phyloP scores from a whole-genome alignment of 37 sponge, comb jelly and placozoan species.

The Cliona cf. orientalis region DNA sequence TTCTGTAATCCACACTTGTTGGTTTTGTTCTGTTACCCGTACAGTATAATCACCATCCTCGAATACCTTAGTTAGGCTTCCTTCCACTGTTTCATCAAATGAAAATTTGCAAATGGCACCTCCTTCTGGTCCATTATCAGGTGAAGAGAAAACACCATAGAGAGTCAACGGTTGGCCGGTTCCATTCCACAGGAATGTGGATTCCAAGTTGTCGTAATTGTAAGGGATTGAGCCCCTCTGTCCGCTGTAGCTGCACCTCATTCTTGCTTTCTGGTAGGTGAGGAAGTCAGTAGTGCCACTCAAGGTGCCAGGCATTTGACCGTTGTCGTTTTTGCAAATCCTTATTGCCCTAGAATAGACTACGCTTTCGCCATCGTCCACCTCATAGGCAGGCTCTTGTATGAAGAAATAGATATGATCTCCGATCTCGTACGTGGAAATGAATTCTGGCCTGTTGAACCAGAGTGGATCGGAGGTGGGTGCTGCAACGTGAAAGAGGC shows the following conservation, averaged over 20 bases:
- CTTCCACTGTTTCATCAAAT: conserved; percentile 12
- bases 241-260: conserved; percentile 21
- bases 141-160: conserved; percentile 61
- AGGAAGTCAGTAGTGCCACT: neutral
- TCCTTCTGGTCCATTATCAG: conserved; percentile 63
- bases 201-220: conserved; percentile 43
- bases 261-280: conserved; percentile 67
- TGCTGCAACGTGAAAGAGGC: conserved; percentile 9
- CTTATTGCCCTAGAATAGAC: conserved; percentile 60
- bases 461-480: conserved; percentile 7
- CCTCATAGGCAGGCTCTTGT: conserved; percentile 59
- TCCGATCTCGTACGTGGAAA: conserved; percentile 50
- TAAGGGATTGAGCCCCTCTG: conserved; percentile 28
- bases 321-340: conserved; percentile 57
- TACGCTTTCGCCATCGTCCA: neutral
- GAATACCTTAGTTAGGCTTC: conserved; percentile 43
- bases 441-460: conserved; percentile 50
- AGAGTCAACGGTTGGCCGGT: neutral
- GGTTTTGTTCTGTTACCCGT: neutral
- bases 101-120: conserved; percentile 71
- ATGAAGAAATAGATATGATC: conserved; percentile 55
- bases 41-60: conserved; percentile 30
- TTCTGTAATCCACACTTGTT: neutral
- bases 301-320: neutral
- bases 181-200: conserved; percentile 36